Evolutionary conservation across 2,888 invertebrate genomes (phyloP).

Genomic region (Acanthosepion esculentum): DNA sequence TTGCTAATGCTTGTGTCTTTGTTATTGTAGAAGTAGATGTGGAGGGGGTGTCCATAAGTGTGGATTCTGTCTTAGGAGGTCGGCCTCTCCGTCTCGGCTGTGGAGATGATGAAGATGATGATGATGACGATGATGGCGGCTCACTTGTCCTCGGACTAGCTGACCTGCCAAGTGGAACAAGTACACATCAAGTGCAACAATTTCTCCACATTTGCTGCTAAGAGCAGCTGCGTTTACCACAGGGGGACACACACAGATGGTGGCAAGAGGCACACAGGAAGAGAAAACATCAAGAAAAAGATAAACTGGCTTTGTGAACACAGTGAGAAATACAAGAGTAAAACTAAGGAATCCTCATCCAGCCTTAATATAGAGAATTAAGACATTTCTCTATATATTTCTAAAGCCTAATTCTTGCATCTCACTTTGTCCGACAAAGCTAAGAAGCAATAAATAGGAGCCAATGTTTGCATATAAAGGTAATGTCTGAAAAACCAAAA

Average conservation of each 20-base stretch:
- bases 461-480: too few relatives aligned
- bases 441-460: too few relatives aligned
- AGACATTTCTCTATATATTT: too few relatives aligned
- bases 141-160: background rate
- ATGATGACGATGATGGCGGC: background rate
- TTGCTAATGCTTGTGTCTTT: background rate
- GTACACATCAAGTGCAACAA: conserved; percentile 1
- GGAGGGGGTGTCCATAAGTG: background rate
- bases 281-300: background rate
- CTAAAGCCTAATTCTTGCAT: too few relatives aligned
- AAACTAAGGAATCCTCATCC: too few relatives aligned
- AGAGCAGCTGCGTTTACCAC: background rate
- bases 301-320: background rate
- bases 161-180: background rate
- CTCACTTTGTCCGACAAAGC: too few relatives aligned
- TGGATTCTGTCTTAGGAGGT: background rate
- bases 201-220: background rate
- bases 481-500: too few relatives aligned
- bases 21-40: background rate
- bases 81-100: background rate
- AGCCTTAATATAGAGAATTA: too few relatives aligned
- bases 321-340: too few relatives aligned
- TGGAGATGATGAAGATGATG: background rate
- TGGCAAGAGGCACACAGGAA: background rate
- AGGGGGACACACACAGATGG: background rate